Percentiles rank a stretch among this genome's conserved stretches.
phyloP scores from a whole-genome alignment of 2,797 vertebrate species.

The Myripristis murdjan region DNA sequence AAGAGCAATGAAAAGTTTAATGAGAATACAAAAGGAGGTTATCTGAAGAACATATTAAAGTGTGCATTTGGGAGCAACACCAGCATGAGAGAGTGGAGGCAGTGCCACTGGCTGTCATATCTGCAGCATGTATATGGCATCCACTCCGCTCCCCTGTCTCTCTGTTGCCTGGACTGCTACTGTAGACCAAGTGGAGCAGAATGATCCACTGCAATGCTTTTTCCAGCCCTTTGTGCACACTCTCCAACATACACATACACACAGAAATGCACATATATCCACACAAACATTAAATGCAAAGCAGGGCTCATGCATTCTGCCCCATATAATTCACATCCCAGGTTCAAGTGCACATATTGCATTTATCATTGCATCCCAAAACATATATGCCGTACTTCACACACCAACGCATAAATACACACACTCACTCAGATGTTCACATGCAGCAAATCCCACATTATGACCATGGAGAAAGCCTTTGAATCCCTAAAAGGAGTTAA shows the following conservation, averaged over 20 bases:
- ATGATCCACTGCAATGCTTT: constrained; percentile 83
- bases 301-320: constrained; percentile 1
- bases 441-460: neutral
- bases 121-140: constrained; percentile 48
- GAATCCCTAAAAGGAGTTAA: neutral
- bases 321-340: too few species aligned
- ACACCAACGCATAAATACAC: neutral
- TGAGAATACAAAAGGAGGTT: constrained; percentile 66
- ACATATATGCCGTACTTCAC: neutral
- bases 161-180: constrained; percentile 60
- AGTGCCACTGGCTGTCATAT: constrained; percentile 55
- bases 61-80: constrained; percentile 42
- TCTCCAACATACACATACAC: constrained; percentile 36
- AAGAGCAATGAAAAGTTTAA: constrained; percentile 73
- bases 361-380: neutral
- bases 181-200: constrained; percentile 86
- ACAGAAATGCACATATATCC: constrained; percentile 22
- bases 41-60: constrained; percentile 70
- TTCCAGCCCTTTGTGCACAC: constrained; percentile 51
- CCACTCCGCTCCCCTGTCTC: constrained; percentile 38
- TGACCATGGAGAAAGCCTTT: neutral
- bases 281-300: neutral
- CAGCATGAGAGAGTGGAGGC: constrained; percentile 47
- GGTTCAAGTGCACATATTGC: too few species aligned
- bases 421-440: neutral